Base-by-base conservation (phyloP, 2,888 invertebrate species). In the Drosophila anomalata region DNA sequence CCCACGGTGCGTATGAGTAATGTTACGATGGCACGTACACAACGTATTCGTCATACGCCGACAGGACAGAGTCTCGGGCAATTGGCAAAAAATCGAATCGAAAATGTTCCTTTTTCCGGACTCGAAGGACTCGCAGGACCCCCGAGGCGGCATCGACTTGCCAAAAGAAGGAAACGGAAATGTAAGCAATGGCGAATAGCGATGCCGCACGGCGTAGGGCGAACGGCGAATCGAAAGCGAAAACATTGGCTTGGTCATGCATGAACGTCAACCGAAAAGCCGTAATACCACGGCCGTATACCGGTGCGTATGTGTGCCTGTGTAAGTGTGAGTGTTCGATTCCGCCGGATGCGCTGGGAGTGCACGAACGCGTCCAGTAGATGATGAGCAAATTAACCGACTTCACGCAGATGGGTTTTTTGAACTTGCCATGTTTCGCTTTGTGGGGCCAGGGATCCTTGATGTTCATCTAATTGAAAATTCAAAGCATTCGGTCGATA, bases 171-270 rank as follows among this genome's bases (percentile, higher is more conserved):
- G 61, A 76, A 72, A 56, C 82, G 79, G 82, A 82, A 85, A 62
- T 79, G 78, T 75, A 76, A 79, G 69, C 79, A 75, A 63, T 61
- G 68, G 66, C 61, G 29, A 56, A 54, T 56, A 17, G 14, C 41
- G 41, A 42, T 42, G 41, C 8, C 17, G 9, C 72, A 62, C 59
- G 68, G 66, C 17, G 9, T 72, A 62, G 57, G 68, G 66, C 59
- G 36, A 60, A 75, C 69, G 66, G 44, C 76, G 77, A 77, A 74
- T 67, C 71, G 73, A 67, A 65, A 76, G 70, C 71, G 59, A 73
- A 79, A 76, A 63, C 70, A 66, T 69, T 73, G 79, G 78, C 70
- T 66, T 82, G 78, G 78, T 78, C 82, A 82, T 85, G 75, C 82
- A 82, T 85, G 78, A 85, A 79, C 72, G 65, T 61, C 67, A 71